These are phyloP conservation scores for Bombus turneri DNA, from an alignment of 1,140 invertebrate species.

Conservation along the genomic window DNA sequence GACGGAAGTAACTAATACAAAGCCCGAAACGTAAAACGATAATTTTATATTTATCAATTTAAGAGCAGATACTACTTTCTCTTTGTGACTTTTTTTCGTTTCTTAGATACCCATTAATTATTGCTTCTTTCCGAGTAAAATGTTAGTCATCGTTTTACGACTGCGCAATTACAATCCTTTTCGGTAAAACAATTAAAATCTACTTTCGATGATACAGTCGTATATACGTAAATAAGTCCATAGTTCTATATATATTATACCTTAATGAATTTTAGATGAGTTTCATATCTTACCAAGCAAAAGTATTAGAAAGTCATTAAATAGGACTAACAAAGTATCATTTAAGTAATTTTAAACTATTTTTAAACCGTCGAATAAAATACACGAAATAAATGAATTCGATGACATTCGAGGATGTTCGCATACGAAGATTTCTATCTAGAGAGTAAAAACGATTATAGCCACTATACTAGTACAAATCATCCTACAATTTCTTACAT, in stretches of 20 bases:
- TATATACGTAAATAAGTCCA: neutral
- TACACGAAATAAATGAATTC: neutral
- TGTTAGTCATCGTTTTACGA: neutral
- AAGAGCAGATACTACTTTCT: neutral
- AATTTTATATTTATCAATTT: neutral
- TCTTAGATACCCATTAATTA: neutral
- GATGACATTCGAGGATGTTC: neutral
- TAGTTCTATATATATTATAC: neutral
- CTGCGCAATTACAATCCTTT: neutral
- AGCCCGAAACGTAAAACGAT: neutral
- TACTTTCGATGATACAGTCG: neutral
- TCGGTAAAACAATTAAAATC: neutral
- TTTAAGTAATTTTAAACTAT: neutral
- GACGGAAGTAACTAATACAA: neutral
- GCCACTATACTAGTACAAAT: neutral
- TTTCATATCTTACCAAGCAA: neutral
- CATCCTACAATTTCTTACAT: neutral
- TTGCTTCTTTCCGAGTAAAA: neutral
- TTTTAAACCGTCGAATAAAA: neutral
- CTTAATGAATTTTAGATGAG: constrained; percentile 2
- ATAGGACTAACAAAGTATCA: neutral
- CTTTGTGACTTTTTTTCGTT: no score
- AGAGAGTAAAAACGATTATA: neutral
- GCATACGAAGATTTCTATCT: neutral
- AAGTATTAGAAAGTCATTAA: neutral